Evolutionary conservation across 1,140 invertebrate genomes (phyloP).

Genomic region (Zeugodacus cucurbitae): DNA sequence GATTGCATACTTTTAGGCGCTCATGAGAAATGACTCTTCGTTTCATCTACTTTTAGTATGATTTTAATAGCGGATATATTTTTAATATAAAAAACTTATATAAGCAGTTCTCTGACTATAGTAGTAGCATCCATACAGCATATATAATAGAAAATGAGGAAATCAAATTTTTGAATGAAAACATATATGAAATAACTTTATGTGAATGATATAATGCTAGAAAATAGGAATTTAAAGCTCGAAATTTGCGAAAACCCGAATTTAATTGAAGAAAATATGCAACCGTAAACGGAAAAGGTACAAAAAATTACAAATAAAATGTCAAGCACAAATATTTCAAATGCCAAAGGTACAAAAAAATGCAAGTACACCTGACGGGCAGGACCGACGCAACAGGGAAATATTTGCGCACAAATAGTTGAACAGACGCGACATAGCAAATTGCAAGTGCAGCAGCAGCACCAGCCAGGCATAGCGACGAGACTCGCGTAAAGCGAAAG

Average conservation of each 20-base stretch:
- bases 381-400: background rate
- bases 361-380: background rate
- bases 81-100: too few species aligned
- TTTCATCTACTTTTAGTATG: too few species aligned
- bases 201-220: too few species aligned
- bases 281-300: background rate
- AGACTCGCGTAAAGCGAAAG: background rate
- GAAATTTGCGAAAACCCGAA: background rate
- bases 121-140: too few species aligned
- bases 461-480: background rate
- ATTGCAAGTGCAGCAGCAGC: background rate
- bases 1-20: background rate
- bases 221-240: too few species aligned
- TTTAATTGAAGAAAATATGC: background rate
- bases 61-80: too few species aligned
- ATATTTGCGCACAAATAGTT: constrained; percentile 20
- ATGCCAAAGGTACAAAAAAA: background rate
- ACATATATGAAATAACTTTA: background rate
- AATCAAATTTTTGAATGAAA: background rate
- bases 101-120: too few species aligned
- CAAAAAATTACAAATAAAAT: background rate
- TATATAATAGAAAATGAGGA: too few species aligned
- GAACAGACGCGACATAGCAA: background rate
- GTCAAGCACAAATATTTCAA: background rate
- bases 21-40: background rate